Evolutionary conservation across 2,113 vertebrate species (phyloP).

Genomic region (Petaurus breviceps): DNA sequence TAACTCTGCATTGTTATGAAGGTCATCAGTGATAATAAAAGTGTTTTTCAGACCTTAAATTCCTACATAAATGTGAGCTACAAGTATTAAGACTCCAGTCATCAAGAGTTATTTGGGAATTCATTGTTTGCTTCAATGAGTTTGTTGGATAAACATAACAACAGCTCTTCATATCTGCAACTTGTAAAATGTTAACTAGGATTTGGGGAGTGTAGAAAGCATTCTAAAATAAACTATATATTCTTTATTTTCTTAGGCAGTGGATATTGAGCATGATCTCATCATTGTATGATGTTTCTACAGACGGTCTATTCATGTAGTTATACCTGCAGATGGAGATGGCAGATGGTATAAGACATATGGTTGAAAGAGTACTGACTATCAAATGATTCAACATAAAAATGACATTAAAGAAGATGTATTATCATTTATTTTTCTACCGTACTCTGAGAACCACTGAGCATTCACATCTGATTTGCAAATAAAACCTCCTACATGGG

Average conservation of each 20-base stretch:
- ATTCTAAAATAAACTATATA: background rate
- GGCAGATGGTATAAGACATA: background rate
- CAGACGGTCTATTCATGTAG: no score
- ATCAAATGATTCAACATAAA: background rate
- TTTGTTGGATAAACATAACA: background rate
- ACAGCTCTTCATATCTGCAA: background rate
- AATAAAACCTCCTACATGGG: background rate
- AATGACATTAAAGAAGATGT: background rate
- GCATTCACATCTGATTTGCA: background rate
- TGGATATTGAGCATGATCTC: background rate
- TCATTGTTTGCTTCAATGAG: background rate
- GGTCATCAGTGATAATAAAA: background rate
- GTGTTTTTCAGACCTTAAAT: background rate
- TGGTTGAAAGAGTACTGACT: background rate
- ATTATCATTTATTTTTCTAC: background rate
- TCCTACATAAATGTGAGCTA: background rate
- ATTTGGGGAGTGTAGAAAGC: background rate
- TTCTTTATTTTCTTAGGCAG: background rate
- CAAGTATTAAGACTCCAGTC: background rate
- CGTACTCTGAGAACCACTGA: background rate
- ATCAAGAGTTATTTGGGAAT: background rate
- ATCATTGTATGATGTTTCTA: background rate
- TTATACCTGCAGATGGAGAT: background rate
- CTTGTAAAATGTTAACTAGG: background rate
- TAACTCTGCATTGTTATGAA: background rate